Base-by-base conservation (phyloP, 2,888 invertebrate genomes). In the Esperia sulphurella region DNA sequence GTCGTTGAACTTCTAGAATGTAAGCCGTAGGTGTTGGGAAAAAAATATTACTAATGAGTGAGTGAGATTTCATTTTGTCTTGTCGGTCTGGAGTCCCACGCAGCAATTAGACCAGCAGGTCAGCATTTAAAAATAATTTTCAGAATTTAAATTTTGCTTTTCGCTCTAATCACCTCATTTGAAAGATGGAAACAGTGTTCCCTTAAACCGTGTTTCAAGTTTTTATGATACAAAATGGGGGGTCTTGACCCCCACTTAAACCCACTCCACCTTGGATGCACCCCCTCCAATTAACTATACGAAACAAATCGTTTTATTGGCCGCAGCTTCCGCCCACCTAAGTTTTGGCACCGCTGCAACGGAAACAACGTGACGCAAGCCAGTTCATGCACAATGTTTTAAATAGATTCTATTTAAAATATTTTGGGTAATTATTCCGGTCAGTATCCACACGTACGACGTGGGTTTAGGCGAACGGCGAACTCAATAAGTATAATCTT, bases 331-430 rank as follows among this genome's bases (percentile, higher is more conserved):
- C 59, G 51, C 54, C 58, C 47, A 49, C 55, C 51, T 21, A 40
- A 42, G 50, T 59, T 71, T 68, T 68, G 68, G 66, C 68, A 69
- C 46, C 51, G 45, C 6, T 47, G 59, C 64, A 67, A 55, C 69
- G 70, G 70, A 73, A 68, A 64, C 64, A 57, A 59, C 58, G 61
- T 72, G 71, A 71, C 74, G 71, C 66, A 69, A 65, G 51, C 51
- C 49, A 49, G 59, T 58, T 59, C 59, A 62, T 60, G 54, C 54
- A 50, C 48, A 62, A 48, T 59, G 60, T 62, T 59, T 54, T 63
- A 65, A 65, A 63, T 58, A 58, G 51, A 51, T 41, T 38, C 41
- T 50, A 46, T 51, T 50, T 52, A 40, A 49, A 43, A 46, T 39
- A 46, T 51, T 47, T 50, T 39, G 1, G 45, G 33, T 46, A 43